Percentiles rank a stretch among this genome's conserved stretches.
phyloP scores from a whole-genome alignment of 2,113 vertebrate species.

The Leuciscus idus region DNA sequence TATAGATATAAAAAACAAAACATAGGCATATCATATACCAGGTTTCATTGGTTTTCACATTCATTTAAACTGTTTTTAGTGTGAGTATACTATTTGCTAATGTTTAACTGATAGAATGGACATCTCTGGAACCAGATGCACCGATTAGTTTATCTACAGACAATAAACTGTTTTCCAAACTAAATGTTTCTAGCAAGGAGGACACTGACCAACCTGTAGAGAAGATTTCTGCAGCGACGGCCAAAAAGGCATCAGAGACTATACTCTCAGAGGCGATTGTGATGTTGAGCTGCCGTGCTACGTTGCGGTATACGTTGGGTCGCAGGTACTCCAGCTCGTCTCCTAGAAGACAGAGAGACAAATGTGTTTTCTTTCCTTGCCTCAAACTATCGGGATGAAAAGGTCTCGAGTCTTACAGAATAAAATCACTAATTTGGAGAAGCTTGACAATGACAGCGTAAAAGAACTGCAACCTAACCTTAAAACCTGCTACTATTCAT shows the following conservation, averaged over 20 bases:
- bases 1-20: too few species aligned
- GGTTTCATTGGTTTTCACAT: background rate
- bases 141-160: background rate
- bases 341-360: slow-evolving; percentile 71
- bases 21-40: background rate
- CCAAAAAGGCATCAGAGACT: slow-evolving; percentile 92
- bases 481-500: background rate
- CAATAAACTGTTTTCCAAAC: background rate
- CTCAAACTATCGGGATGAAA: background rate
- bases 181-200: background rate
- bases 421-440: background rate
- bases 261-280: slow-evolving; percentile 85
- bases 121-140: background rate
- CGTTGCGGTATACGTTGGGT: slow-evolving; percentile 89
- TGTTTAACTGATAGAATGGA: background rate
- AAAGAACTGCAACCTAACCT: background rate
- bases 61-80: background rate
- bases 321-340: slow-evolving; percentile 95
- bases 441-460: background rate
- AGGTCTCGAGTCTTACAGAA: background rate
- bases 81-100: background rate
- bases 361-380: background rate
- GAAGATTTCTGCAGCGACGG: slow-evolving; percentile 93
- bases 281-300: slow-evolving; percentile 91
- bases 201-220: slow-evolving; percentile 81